Evolutionary conservation across 2,113 vertebrate genomes (phyloP).

Genomic region (Electrona antarctica): DNA sequence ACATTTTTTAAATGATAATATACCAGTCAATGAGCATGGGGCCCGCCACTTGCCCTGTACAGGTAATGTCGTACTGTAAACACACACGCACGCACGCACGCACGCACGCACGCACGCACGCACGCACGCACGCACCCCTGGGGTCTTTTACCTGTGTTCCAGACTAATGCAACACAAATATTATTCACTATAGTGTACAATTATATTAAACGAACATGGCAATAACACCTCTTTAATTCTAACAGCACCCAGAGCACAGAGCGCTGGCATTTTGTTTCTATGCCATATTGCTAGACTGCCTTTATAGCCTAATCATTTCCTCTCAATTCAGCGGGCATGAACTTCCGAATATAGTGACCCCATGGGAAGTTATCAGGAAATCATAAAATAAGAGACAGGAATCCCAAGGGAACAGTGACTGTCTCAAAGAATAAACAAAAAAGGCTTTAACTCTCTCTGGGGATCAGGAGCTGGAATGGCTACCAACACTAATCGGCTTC

Average conservation of each 20-base stretch:
- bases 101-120: not conserved
- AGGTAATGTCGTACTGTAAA: too few relatives aligned
- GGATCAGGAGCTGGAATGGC: conserved; percentile 31
- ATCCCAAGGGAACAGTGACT: conserved; percentile 55
- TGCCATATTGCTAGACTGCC: conserved; percentile 64
- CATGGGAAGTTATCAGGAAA: conserved; percentile 74
- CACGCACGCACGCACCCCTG: conserved; percentile 15
- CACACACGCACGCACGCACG: conserved; percentile 5
- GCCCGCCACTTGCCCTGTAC: too few relatives aligned
- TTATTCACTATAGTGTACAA: conserved; percentile 26
- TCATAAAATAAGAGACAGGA: conserved; percentile 72
- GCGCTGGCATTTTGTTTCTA: conserved; percentile 72
- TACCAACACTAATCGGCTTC: conserved; percentile 10
- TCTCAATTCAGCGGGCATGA: conserved; percentile 66
- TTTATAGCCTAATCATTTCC: conserved; percentile 63
- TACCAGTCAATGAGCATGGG: not conserved
- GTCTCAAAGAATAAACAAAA: conserved; percentile 63
- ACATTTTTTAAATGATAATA: not conserved
- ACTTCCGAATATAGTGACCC: conserved; percentile 51
- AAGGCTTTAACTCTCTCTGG: conserved; percentile 33
- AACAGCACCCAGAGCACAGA: conserved; percentile 56
- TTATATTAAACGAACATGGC: conserved; percentile 51
- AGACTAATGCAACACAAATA: conserved; percentile 34
- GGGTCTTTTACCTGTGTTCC: conserved; percentile 23
- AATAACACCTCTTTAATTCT: conserved; percentile 65